Evolutionary conservation across 2,888 invertebrate genomes (phyloP).

Genomic region (Melipona bicolor): DNA sequence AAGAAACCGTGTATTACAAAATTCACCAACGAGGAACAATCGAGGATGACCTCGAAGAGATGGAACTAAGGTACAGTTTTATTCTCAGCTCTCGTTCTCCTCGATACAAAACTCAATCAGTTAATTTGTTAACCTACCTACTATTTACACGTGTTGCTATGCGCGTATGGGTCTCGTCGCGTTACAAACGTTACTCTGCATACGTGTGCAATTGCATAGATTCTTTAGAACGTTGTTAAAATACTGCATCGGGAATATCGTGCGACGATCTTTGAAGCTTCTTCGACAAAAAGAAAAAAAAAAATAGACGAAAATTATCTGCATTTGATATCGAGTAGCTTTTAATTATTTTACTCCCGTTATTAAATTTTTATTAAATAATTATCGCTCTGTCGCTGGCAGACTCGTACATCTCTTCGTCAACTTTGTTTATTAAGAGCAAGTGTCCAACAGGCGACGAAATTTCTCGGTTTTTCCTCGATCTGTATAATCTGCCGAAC

Average conservation of each 20-base stretch:
- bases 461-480: background rate
- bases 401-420: background rate
- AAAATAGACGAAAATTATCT: background rate
- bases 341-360: background rate
- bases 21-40: background rate
- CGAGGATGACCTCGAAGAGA: background rate
- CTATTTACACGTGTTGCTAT: slow-evolving; percentile 83
- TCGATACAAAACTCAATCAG: slow-evolving; percentile 82
- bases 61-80: slow-evolving; percentile 18
- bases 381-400: background rate
- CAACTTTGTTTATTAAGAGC: background rate
- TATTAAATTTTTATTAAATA: background rate
- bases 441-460: background rate
- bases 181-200: slow-evolving; percentile 71
- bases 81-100: slow-evolving; percentile 43
- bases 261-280: slow-evolving; percentile 35
- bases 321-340: background rate
- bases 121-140: slow-evolving; percentile 84
- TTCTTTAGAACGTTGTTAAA: slow-evolving; percentile 46
- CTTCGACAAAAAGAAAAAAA: too few species aligned
- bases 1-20: background rate
- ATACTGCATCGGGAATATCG: slow-evolving; percentile 39
- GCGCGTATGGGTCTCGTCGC: slow-evolving; percentile 80
- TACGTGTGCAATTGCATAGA: slow-evolving; percentile 75
- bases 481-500: background rate